Evolutionary conservation across 2,888 invertebrate species (phyloP).

Genomic region (Nudaria mundana): DNA sequence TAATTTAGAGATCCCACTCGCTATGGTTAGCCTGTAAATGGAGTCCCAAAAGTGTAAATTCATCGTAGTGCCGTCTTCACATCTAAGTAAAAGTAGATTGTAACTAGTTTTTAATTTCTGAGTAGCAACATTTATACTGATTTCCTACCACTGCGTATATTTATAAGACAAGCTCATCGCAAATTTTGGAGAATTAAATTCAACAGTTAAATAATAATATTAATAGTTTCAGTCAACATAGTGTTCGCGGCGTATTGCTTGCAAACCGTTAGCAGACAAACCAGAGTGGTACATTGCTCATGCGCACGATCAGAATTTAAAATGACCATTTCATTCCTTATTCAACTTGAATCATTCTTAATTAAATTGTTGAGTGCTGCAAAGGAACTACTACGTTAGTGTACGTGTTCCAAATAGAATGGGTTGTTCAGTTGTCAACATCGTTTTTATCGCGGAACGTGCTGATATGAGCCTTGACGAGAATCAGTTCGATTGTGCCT

Average conservation of each 20-base stretch:
- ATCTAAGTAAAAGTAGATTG: no score
- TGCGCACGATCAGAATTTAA: slow-evolving; percentile 46
- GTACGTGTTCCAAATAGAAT: slow-evolving; percentile 41
- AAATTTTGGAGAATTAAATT: slow-evolving; percentile 14
- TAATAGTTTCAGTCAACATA: slow-evolving; percentile 23
- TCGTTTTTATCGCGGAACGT: slow-evolving; percentile 40
- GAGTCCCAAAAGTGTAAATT: no score
- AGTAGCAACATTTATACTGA: no score
- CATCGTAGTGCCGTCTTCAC: no score
- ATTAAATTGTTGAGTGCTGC: slow-evolving; percentile 44
- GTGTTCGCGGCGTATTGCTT: no score
- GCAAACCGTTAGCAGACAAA: slow-evolving; percentile 48
- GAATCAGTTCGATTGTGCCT: slow-evolving; percentile 22
- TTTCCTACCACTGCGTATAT: no score
- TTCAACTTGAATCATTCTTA: slow-evolving; percentile 44
- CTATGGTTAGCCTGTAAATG: no score
- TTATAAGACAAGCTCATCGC: no score
- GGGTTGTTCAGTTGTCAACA: slow-evolving; percentile 40
- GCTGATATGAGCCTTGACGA: slow-evolving; percentile 37
- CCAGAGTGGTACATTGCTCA: slow-evolving; percentile 37
- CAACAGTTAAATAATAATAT: slow-evolving; percentile 13
- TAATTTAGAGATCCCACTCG: no score
- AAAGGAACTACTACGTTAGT: slow-evolving; percentile 32
- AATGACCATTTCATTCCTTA: slow-evolving; percentile 46
- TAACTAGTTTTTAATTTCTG: no score